These are phyloP conservation scores for Stegodyphus dumicola DNA, from an alignment of 1,140 invertebrate species.

Conservation along the genomic window DNA sequence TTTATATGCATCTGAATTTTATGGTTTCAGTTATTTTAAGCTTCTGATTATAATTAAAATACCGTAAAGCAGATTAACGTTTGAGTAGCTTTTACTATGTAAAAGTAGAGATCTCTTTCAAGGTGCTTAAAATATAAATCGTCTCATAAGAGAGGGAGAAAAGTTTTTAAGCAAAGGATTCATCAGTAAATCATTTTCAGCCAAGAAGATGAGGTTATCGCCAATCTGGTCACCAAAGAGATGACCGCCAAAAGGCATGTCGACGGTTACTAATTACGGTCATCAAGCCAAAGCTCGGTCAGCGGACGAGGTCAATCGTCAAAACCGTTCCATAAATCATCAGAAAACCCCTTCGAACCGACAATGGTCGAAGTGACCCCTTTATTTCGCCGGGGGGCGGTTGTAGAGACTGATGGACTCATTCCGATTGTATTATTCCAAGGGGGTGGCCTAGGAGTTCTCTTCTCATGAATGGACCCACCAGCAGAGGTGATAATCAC, in stretches of 20 bases:
- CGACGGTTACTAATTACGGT: slow-evolving; percentile 21
- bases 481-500: neutral
- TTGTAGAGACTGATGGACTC: neutral
- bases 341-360: neutral
- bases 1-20: too few relatives aligned
- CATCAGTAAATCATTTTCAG: too few relatives aligned
- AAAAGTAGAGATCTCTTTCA: too few relatives aligned
- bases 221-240: too few relatives aligned
- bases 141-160: too few relatives aligned
- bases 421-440: neutral
- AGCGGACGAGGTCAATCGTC: slow-evolving; percentile 12
- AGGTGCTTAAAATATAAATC: too few relatives aligned
- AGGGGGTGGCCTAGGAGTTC: neutral
- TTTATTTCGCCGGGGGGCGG: neutral
- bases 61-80: too few relatives aligned
- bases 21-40: too few relatives aligned
- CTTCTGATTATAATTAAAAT: too few relatives aligned
- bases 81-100: too few relatives aligned
- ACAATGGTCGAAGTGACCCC: slow-evolving; percentile 6
- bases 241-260: neutral
- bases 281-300: slow-evolving; percentile 10
- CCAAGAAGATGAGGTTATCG: too few relatives aligned
- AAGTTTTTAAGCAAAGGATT: too few relatives aligned
- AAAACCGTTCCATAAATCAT: slow-evolving; percentile 31
- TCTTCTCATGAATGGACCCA: neutral